phyloP scores from a whole-genome alignment of 2,113 vertebrate species.

The Dinomys branickii region DNA sequence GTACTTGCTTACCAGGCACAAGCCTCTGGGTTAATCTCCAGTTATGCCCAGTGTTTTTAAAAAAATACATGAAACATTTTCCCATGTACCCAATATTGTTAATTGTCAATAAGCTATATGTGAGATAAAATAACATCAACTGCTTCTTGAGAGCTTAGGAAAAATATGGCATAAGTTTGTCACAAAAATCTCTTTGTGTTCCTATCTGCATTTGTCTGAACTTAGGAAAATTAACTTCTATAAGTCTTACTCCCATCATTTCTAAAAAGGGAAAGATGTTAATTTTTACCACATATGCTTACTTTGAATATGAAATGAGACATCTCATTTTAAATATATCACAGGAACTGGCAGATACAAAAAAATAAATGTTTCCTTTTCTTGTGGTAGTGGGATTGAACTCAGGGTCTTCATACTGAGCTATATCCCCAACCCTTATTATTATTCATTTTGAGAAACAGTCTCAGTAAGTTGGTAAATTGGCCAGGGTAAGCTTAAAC shows the following conservation, averaged over 20 bases:
- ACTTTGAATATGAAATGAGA: constrained; percentile 22
- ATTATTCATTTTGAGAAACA: not conserved
- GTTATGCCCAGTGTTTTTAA: not conserved
- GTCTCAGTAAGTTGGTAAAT: not conserved
- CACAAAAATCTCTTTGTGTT: not conserved
- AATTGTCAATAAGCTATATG: not conserved
- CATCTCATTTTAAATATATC: not conserved
- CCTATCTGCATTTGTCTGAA: not conserved
- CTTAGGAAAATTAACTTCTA: not conserved
- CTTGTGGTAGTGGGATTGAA: not conserved
- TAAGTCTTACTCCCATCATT: not conserved
- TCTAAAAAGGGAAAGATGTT: not conserved
- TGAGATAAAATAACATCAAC: constrained; percentile 7
- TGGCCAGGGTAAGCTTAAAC: not conserved
- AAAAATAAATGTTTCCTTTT: not conserved
- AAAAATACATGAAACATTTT: not conserved
- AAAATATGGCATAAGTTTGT: not conserved
- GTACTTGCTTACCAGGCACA: not conserved
- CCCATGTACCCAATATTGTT: not conserved
- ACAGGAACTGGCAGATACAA: not conserved
- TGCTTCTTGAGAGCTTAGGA: constrained; percentile 42
- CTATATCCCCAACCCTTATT: not conserved
- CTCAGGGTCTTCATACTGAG: not conserved
- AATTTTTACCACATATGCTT: not conserved
- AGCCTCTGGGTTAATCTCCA: not conserved